Evolutionary conservation across 2,797 vertebrate species (phyloP).

Genomic region (Paguma larvata): DNA sequence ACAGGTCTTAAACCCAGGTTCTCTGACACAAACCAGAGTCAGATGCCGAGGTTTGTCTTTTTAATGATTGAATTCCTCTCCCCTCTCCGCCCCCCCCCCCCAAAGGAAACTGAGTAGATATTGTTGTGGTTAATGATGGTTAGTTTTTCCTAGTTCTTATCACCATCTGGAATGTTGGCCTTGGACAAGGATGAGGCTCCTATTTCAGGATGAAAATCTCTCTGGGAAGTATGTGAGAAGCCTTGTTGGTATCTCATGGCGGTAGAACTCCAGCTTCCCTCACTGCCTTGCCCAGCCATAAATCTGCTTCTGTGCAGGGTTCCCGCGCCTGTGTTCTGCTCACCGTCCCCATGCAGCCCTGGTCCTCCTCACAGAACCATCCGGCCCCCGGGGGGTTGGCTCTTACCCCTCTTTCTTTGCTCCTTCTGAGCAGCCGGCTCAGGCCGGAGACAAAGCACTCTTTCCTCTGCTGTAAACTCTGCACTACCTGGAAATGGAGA

Average conservation of each 20-base stretch:
- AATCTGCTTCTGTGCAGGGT: neutral
- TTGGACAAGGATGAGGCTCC: neutral
- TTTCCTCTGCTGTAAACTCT: neutral
- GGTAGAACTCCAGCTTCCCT: neutral
- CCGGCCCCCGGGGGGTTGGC: neutral
- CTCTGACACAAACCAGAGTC: conserved; percentile 19
- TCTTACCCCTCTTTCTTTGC: neutral
- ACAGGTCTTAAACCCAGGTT: neutral
- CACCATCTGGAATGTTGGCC: neutral
- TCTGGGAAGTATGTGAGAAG: neutral
- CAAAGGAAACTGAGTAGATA: neutral
- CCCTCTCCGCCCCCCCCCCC: neutral
- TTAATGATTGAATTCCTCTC: neutral
- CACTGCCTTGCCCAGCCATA: accelerated
- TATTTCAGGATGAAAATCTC: neutral
- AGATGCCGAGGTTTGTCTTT: neutral
- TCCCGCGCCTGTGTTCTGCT: neutral
- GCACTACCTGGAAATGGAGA: accelerated
- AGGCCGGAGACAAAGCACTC: neutral
- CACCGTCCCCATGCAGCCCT: accelerated
- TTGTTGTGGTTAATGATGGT: neutral
- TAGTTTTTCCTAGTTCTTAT: neutral
- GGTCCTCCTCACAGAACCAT: neutral
- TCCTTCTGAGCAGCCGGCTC: neutral
- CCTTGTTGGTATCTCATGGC: neutral